Conservation (phyloP, 2,113 vertebrate species). For the Lagopus muta region DNA sequence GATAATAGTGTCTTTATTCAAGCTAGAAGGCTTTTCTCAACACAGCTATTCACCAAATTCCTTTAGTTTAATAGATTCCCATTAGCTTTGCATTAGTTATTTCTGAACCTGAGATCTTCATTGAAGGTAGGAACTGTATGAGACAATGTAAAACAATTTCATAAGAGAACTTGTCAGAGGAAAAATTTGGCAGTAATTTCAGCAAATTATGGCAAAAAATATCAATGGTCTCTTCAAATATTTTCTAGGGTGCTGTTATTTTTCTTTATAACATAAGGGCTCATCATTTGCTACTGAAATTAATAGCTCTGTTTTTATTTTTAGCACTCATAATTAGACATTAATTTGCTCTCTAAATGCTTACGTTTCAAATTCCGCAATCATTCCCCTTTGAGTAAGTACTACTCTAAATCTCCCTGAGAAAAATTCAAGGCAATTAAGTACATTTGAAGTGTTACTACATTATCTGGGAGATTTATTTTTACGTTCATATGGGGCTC, state of each 20-base stretch:
- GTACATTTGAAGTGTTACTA: not conserved
- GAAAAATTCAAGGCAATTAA: not conserved
- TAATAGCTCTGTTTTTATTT: constrained; percentile 67
- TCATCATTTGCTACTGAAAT: constrained; percentile 50
- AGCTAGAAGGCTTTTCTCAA: not conserved
- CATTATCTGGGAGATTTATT: constrained; percentile 10
- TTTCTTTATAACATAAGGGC: constrained; percentile 32
- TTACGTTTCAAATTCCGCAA: constrained; percentile 46
- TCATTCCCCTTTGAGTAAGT: constrained; percentile 31
- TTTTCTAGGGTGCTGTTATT: constrained; percentile 42
- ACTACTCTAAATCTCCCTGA: not conserved
- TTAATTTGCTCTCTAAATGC: constrained; percentile 51
- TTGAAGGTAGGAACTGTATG: not conserved
- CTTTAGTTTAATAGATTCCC: not conserved
- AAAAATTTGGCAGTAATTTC: constrained; percentile 33
- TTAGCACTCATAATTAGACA: constrained; percentile 59
- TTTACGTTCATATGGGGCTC: fast-evolving
- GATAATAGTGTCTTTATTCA: not conserved
- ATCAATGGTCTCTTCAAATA: constrained; percentile 51
- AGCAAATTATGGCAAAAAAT: constrained; percentile 47
- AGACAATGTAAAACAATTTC: not conserved
- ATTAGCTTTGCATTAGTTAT: constrained; percentile 5
- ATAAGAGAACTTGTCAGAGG: not conserved
- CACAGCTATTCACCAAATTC: not conserved
- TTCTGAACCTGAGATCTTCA: not conserved